Percentiles rank a stretch among this genome's conserved stretches.
Conservation (phyloP, 2,113 vertebrate species). For the Chitala chitala region DNA sequence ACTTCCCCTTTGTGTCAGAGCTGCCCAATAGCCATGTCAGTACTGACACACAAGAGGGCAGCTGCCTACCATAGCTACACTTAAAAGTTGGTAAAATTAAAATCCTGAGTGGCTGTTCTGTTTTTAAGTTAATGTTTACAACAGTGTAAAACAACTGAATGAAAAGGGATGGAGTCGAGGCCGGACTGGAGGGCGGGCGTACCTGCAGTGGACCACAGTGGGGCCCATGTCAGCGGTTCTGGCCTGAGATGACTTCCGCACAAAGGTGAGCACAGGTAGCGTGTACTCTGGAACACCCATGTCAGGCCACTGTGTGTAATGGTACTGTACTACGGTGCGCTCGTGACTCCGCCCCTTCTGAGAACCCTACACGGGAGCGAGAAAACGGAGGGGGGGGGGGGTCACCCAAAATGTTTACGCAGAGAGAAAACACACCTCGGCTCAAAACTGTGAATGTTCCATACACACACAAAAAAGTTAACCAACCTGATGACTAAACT, state of each 20-base stretch:
- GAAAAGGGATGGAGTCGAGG: not conserved
- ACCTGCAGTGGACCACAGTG: conserved; percentile 94
- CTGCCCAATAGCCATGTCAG: too few relatives aligned
- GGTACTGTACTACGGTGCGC: conserved; percentile 81
- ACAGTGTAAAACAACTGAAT: not conserved
- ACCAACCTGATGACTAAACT: too few relatives aligned
- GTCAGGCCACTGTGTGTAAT: conserved; percentile 98
- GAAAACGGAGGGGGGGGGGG: too few relatives aligned
- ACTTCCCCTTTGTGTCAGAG: too few relatives aligned
- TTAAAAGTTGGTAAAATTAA: too few relatives aligned
- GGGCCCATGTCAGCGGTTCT: conserved; percentile 78
- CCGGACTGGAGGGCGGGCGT: conserved; percentile 19
- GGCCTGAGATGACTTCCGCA: conserved; percentile 77
- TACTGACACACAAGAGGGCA: too few relatives aligned
- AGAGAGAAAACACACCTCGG: not conserved
- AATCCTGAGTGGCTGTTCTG: too few relatives aligned
- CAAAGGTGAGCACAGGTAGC: conserved; percentile 84
- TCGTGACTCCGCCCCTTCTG: conserved; percentile 75
- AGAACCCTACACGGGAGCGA: conserved; percentile 59
- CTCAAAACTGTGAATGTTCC: not conserved
- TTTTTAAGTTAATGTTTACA: too few relatives aligned
- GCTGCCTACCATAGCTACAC: too few relatives aligned
- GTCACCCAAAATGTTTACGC: too few relatives aligned
- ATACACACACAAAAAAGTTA: too few relatives aligned
- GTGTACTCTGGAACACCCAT: conserved; percentile 95